phyloP scores from a whole-genome alignment of 2,888 invertebrate species.

The Augiades crinisus region DNA sequence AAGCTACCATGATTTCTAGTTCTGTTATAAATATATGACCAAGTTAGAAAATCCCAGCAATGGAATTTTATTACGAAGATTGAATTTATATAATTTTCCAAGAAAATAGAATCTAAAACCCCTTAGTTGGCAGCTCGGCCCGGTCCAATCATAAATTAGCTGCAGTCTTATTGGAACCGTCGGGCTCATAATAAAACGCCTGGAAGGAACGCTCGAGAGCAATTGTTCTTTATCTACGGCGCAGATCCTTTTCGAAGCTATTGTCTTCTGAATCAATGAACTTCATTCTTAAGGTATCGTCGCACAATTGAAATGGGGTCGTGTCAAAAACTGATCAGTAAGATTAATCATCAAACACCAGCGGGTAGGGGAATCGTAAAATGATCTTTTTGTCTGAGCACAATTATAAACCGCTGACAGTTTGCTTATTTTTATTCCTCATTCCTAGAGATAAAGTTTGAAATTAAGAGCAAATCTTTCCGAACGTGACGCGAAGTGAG shows the following conservation, averaged over 20 bases:
- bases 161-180: conserved; percentile 45
- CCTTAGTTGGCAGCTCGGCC: conserved; percentile 5
- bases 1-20: too few relatives aligned
- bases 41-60: neutral
- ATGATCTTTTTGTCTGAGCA: too few relatives aligned
- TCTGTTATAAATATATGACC: too few relatives aligned
- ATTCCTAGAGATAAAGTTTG: too few relatives aligned
- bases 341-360: neutral
- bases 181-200: conserved; percentile 34
- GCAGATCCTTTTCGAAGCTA: conserved; percentile 15
- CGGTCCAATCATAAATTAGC: conserved; percentile 47
- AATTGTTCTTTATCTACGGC: conserved; percentile 37
- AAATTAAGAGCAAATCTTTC: too few relatives aligned
- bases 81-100: conserved; percentile 7
- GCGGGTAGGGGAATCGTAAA: too few relatives aligned
- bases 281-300: conserved; percentile 29
- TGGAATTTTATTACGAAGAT: neutral
- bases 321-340: conserved; percentile 10
- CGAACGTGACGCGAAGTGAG: too few relatives aligned
- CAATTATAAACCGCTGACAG: too few relatives aligned
- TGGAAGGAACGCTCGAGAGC: conserved; percentile 42
- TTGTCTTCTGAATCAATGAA: conserved; percentile 29
- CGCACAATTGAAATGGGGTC: conserved; percentile 13
- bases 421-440: too few relatives aligned
- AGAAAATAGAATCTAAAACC: conserved; percentile 6